Evolutionary conservation across 2,888 invertebrate genomes (phyloP), one percentile per base, ranked within the genome.

Genomic region (Nomada hirtipes): DNA sequence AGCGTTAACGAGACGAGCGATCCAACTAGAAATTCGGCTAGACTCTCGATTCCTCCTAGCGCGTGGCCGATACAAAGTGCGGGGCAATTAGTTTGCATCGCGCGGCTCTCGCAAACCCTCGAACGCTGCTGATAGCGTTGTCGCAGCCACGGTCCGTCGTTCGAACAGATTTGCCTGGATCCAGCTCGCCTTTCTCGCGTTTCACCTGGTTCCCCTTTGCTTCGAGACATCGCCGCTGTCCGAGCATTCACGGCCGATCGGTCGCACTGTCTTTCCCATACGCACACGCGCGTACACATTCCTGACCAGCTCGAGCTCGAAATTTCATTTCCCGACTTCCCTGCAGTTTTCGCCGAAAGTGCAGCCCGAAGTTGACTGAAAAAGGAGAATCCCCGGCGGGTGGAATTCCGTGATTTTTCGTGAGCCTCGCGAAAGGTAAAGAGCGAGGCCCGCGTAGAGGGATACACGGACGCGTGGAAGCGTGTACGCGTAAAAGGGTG

Each of bases 61-160:
- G 69, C 59, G 61, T 50, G 80, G 71, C 79, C 80, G 87, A 84
- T 85, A 89, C 83, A 88, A 89, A 90, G 88, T 89, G 89, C 88
- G 86, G 85, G 87, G 89, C 90, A 89, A 91, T 91, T 91, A 91
- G 91, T 90, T 92, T 89, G 91, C 90, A 86, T 89, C 86, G 89
- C 83, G 89, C 84, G 86, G 86, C 79, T 86, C 86, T 84, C 83
- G 87, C 84, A 84, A 90, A 90, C 86, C 79, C 85, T 71, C n/a
- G n/a, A n/a, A 80, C 79, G 77, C 65, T 73, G 79, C 71, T 59
- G 79, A 65, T 77, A 73, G 69, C 63, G 83, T 63, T 80, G 75
- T 72, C 78, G 80, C 57, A n/a, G 71, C 67, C 79, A 59, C 65
- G 78, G 47, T 20, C 10, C 71, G 67, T 67, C 79, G 65, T 77